Percentiles rank a stretch among this genome's conserved stretches.
Conservation (phyloP, 2,113 vertebrate species). For the Nymphicus hollandicus region DNA sequence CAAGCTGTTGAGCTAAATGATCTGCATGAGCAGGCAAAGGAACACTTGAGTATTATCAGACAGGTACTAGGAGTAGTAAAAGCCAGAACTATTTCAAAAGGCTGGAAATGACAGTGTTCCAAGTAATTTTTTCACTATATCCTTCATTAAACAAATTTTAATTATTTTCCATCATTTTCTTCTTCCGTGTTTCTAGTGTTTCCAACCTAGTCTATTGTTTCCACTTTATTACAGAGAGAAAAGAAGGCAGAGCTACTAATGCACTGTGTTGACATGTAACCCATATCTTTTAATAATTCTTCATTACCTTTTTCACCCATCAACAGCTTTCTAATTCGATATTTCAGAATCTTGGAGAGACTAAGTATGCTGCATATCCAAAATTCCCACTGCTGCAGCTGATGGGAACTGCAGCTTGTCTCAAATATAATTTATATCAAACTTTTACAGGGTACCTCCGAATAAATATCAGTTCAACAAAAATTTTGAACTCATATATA, state of each 20-base stretch:
- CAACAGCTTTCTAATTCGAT: not conserved
- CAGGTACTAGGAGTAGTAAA: not conserved
- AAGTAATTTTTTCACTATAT: not conserved
- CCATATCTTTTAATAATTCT: not conserved
- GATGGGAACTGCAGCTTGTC: not conserved
- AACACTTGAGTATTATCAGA: not conserved
- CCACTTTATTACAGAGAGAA: not conserved
- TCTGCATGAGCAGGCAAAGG: not conserved
- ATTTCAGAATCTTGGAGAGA: not conserved
- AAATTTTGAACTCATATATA: not conserved
- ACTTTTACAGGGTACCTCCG: not conserved
- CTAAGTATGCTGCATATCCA: not conserved
- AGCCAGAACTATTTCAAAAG: not conserved
- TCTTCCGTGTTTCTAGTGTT: not conserved
- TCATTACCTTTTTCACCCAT: not conserved
- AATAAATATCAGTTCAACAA: not conserved
- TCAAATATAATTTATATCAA: not conserved
- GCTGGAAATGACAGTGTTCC: not conserved
- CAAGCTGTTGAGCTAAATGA: not conserved
- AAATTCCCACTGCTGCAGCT: not conserved
- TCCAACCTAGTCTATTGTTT: not conserved
- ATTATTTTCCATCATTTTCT: not conserved
- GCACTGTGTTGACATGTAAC: not conserved
- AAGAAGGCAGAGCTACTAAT: not conserved
- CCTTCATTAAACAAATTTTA: not conserved